A percentile compares a stretch with the other conserved stretches of the same genome.
Conservation (phyloP, 2,797 vertebrate genomes). For the Onychomys torridus region DNA sequence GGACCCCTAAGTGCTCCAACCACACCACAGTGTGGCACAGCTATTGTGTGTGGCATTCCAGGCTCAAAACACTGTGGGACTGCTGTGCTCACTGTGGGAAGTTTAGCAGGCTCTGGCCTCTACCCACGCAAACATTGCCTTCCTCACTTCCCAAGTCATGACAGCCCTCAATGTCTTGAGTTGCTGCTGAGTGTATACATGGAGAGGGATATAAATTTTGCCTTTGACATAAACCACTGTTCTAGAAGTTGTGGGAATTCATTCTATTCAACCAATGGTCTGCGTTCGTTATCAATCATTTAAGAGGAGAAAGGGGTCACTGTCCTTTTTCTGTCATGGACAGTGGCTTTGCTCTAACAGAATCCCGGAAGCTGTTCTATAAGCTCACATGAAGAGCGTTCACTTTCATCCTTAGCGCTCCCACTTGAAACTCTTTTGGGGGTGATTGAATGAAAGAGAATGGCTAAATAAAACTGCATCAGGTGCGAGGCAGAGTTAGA, state of each 20-base stretch:
- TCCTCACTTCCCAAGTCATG: background rate
- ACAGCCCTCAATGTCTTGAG: background rate
- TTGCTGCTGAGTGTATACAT: background rate
- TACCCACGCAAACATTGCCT: background rate
- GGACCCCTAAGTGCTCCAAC: background rate
- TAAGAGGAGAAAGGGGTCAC: too few relatives aligned
- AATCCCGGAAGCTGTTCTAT: background rate
- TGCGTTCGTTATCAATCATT: too few relatives aligned
- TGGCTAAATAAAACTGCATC: background rate
- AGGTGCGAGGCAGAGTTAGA: background rate
- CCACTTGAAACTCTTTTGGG: background rate
- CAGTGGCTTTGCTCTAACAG: background rate
- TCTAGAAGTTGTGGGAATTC: background rate
- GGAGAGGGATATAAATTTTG: background rate
- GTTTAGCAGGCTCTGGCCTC: too few relatives aligned
- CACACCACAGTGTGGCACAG: too few relatives aligned
- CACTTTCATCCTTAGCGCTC: background rate
- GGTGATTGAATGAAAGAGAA: background rate
- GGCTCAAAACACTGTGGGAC: background rate
- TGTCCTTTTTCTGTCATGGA: background rate
- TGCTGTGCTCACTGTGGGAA: background rate
- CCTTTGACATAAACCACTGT: background rate
- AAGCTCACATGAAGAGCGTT: background rate
- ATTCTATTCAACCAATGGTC: too few relatives aligned
- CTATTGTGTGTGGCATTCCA: background rate